Conservation (phyloP, 2,888 invertebrate species). For the Sthenelais limicola region DNA sequence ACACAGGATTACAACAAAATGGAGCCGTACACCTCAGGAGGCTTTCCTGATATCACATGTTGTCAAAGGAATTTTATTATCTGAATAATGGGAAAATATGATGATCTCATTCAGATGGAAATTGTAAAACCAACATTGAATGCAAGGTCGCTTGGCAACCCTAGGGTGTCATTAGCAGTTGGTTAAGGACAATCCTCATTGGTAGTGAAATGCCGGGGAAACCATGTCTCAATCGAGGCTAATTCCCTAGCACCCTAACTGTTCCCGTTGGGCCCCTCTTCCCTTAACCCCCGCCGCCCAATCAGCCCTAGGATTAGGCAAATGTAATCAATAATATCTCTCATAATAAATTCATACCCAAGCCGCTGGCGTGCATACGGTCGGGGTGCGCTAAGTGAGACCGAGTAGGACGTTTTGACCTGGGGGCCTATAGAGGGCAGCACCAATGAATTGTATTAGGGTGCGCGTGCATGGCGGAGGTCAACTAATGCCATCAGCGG, state of each 20-base stretch:
- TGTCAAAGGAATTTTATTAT: too few species aligned
- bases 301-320: slow-evolving; percentile 22
- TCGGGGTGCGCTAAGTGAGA: slow-evolving; percentile 24
- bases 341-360: slow-evolving; percentile 37
- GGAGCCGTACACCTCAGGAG: too few species aligned
- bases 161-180: slow-evolving; percentile 23
- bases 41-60: too few species aligned
- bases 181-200: too few species aligned
- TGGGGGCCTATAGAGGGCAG: slow-evolving; percentile 13
- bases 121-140: too few species aligned
- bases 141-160: too few species aligned
- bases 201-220: too few species aligned
- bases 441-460: slow-evolving; percentile 21
- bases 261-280: slow-evolving; percentile 1
- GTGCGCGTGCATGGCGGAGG: slow-evolving; percentile 29
- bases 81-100: too few species aligned
- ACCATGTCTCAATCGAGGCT: slow-evolving; percentile 30
- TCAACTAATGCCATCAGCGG: slow-evolving; percentile 16
- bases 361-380: slow-evolving; percentile 27
- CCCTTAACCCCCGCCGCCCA: background rate
- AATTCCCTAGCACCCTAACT: slow-evolving; percentile 9
- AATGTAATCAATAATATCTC: slow-evolving; percentile 16
- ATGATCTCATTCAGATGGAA: too few species aligned
- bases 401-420: slow-evolving; percentile 27
- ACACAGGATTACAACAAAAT: too few species aligned